These are phyloP conservation scores for Epinephelus coioides DNA, from an alignment of 2,797 vertebrate species.

Conservation along the genomic window DNA sequence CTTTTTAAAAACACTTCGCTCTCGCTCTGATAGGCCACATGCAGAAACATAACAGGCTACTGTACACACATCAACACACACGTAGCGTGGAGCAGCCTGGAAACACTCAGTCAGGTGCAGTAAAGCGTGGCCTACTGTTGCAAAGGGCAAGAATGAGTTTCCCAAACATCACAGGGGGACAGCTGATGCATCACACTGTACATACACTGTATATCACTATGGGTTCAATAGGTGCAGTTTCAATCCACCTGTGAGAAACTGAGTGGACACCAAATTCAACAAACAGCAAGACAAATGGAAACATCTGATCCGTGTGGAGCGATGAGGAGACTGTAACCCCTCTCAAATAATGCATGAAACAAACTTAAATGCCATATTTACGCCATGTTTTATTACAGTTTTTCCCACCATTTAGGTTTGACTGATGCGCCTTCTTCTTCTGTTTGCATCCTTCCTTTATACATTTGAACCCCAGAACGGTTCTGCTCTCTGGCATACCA, in stretches of 20 bases:
- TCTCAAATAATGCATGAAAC: no score
- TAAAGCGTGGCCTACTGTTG: conserved; percentile 78
- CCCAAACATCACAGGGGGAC: conserved; percentile 73
- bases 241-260: not conserved
- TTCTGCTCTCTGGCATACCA: no score
- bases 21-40: not conserved
- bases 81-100: conserved; percentile 69
- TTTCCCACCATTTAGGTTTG: not conserved
- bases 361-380: not conserved
- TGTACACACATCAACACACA: conserved; percentile 24
- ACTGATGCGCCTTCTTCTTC: not conserved
- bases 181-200: conserved; percentile 72
- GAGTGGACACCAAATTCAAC: not conserved
- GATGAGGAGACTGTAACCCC: not conserved
- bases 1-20: not conserved
- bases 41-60: conserved; percentile 35
- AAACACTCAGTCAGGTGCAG: conserved; percentile 87
- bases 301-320: not conserved
- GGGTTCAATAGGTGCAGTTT: conserved; percentile 38
- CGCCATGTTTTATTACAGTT: not conserved
- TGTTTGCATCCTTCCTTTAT: no score
- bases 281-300: not conserved
- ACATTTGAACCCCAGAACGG: no score
- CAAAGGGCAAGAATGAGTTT: conserved; percentile 81
- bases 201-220: conserved; percentile 60